phyloP scores from a whole-genome alignment of 2,113 vertebrate species.

The Ochotona curzoniae region DNA sequence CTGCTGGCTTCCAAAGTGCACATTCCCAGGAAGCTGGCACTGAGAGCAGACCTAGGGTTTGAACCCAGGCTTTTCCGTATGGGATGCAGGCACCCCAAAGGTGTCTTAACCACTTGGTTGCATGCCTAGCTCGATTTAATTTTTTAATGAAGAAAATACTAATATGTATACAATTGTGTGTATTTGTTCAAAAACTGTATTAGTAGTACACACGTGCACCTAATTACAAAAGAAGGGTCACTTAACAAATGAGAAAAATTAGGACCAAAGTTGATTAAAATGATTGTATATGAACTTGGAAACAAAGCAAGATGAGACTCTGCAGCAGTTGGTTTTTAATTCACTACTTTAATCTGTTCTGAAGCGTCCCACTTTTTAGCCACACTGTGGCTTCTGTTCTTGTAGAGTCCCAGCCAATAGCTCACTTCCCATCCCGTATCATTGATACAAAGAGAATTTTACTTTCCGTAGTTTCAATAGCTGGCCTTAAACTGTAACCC shows the following conservation, averaged over 20 bases:
- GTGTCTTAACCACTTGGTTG: too few species aligned
- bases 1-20: too few species aligned
- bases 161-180: neutral
- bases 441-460: neutral
- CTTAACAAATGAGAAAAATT: neutral
- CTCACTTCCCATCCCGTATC: neutral
- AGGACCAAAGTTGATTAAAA: neutral
- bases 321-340: neutral
- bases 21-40: too few species aligned
- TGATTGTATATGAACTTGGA: neutral
- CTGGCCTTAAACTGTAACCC: neutral
- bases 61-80: too few species aligned
- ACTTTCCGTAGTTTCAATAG: neutral
- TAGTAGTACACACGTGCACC: neutral
- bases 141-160: conserved; percentile 49
- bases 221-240: neutral
- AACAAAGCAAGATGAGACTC: neutral
- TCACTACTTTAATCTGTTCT: neutral
- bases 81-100: too few species aligned
- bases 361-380: neutral
- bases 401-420: neutral
- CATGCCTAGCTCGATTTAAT: neutral
- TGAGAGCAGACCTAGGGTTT: too few species aligned
- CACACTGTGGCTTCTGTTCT: neutral
- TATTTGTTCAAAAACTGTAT: neutral